Conservation (phyloP, 2,797 vertebrate genomes). For the Gadopsis marmoratus region DNA sequence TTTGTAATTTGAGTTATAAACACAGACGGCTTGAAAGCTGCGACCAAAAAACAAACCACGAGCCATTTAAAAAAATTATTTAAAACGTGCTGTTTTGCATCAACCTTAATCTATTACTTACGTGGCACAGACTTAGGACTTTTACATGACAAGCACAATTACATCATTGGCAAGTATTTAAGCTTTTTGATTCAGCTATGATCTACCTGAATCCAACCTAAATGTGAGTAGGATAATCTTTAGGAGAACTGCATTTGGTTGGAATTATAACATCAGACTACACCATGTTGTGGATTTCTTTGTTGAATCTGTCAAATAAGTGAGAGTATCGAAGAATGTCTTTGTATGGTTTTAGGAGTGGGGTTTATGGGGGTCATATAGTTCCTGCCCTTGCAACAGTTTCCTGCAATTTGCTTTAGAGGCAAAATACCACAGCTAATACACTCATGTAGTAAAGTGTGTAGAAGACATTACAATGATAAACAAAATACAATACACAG, state of each 20-base stretch:
- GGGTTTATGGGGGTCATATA: too few relatives aligned
- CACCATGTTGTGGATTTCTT: too few relatives aligned
- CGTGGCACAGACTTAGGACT: too few relatives aligned
- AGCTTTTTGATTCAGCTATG: not conserved
- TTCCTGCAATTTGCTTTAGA: too few relatives aligned
- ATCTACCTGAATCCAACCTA: not conserved
- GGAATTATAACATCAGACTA: not conserved
- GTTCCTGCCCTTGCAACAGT: too few relatives aligned
- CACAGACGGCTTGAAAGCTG: not conserved
- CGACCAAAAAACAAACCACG: constrained; percentile 1
- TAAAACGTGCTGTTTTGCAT: not conserved
- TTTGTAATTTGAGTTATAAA: not conserved
- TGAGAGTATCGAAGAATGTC: too few relatives aligned
- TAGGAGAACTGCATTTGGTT: not conserved
- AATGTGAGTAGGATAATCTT: constrained; percentile 2
- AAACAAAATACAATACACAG: too few relatives aligned
- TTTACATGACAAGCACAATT: not conserved
- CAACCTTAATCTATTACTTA: not conserved
- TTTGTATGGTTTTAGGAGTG: too few relatives aligned
- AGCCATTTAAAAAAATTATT: not conserved
- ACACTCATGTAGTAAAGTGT: too few relatives aligned
- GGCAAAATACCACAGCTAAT: too few relatives aligned
- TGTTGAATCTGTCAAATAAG: too few relatives aligned
- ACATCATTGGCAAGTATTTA: not conserved
- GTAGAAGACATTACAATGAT: too few relatives aligned